Percentiles rank a stretch among this genome's conserved stretches.
These are phyloP conservation scores for Gallinago paraguaiae DNA, from an alignment of 2,113 vertebrate genomes.

Conservation along the genomic window DNA sequence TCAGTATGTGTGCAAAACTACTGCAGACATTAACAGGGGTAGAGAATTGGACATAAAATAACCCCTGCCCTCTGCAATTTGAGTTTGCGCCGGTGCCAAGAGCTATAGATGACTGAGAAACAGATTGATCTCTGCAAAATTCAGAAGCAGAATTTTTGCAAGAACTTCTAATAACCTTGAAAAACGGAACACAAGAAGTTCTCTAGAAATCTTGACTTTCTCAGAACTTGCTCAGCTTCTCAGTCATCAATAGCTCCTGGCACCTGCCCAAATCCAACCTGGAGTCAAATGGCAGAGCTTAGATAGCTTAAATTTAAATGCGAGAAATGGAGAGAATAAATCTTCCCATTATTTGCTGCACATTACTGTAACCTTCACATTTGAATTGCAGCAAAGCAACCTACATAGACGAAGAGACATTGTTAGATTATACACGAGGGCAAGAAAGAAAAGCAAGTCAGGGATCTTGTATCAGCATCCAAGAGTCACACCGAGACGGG, in stretches of 20 bases:
- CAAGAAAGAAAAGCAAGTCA: neutral
- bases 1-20: neutral
- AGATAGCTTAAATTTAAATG: constrained; percentile 1
- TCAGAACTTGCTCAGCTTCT: neutral
- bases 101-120: neutral
- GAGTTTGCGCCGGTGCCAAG: neutral
- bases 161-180: constrained; percentile 11
- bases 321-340: neutral
- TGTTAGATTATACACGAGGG: neutral
- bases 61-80: neutral
- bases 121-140: constrained; percentile 13
- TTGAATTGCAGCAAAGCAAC: neutral
- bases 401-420: neutral
- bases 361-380: neutral
- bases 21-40: neutral
- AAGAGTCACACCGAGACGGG: neutral
- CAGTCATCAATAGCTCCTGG: neutral
- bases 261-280: neutral
- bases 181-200: neutral
- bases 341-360: neutral
- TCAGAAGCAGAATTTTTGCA: neutral
- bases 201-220: neutral
- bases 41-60: neutral
- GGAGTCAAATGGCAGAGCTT: neutral
- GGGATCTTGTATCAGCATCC: neutral